Percentiles rank a stretch among this genome's conserved stretches.
These are phyloP conservation scores for Eurytoma californica DNA, from an alignment of 2,888 invertebrate genomes.

Conservation along the genomic window DNA sequence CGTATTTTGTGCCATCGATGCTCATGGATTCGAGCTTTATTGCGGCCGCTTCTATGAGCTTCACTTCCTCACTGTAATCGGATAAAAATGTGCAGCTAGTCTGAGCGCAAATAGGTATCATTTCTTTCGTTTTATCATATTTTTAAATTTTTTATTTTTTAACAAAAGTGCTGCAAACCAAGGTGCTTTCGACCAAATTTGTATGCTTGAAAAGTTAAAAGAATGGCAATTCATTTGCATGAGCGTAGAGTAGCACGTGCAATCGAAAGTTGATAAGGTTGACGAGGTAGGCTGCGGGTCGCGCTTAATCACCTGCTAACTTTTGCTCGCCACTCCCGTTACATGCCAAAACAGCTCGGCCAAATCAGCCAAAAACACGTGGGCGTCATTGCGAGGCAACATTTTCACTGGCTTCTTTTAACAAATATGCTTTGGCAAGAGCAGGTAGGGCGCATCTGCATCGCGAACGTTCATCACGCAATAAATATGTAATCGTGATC, in stretches of 20 bases:
- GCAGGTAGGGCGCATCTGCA: background rate
- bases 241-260: background rate
- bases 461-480: constrained; percentile 9
- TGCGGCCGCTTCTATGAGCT: too few relatives aligned
- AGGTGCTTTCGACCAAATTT: background rate
- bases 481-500: constrained; percentile 20
- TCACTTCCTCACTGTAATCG: too few relatives aligned
- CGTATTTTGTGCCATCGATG: background rate
- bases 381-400: background rate
- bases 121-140: too few relatives aligned
- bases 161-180: background rate
- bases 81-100: too few relatives aligned
- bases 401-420: constrained; percentile 20
- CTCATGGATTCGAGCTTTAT: too few relatives aligned
- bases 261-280: constrained; percentile 48
- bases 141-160: too few relatives aligned
- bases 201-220: background rate
- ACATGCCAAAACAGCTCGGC: constrained; percentile 17
- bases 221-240: background rate
- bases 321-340: constrained; percentile 43
- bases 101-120: too few relatives aligned
- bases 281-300: constrained; percentile 43
- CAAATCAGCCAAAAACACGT: constrained; percentile 25
- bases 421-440: constrained; percentile 8
- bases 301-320: constrained; percentile 45